These are phyloP conservation scores for Tragulus kanchil DNA, from an alignment of 2,113 vertebrate species.

Conservation along the genomic window DNA sequence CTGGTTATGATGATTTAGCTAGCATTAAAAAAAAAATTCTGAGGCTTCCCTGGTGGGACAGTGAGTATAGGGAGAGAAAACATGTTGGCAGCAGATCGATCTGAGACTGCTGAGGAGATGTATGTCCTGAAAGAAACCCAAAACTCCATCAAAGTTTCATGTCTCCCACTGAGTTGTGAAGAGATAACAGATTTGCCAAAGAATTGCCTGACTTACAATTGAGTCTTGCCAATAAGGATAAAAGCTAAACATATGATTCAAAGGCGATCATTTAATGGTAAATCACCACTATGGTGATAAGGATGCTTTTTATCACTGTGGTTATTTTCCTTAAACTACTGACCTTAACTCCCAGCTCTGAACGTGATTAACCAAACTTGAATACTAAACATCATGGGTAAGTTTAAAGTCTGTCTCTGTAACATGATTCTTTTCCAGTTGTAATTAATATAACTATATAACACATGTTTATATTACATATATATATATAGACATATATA, in stretches of 20 bases:
- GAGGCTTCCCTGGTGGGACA: too few species aligned
- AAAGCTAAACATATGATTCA: neutral
- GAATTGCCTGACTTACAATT: neutral
- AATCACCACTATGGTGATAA: neutral
- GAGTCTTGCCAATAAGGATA: neutral
- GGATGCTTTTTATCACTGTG: neutral
- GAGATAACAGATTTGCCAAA: conserved; percentile 18
- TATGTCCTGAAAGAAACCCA: neutral
- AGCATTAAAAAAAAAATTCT: neutral
- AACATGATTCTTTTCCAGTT: neutral
- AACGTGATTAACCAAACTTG: neutral
- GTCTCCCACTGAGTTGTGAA: conserved; percentile 8
- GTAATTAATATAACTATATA: neutral
- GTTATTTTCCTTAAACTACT: neutral
- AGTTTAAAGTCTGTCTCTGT: neutral
- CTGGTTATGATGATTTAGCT: neutral
- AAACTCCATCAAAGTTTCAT: conserved; percentile 15
- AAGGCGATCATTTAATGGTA: neutral
- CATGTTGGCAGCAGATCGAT: neutral
- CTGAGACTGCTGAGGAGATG: neutral
- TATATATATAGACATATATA: too few species aligned
- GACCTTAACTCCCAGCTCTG: neutral
- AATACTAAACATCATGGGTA: neutral
- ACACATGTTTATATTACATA: neutral
- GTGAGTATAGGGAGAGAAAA: neutral